Percentiles rank a stretch among this genome's conserved stretches.
These are phyloP conservation scores for Microctonus hyperodae DNA, from an alignment of 2,888 invertebrate species.

Conservation along the genomic window DNA sequence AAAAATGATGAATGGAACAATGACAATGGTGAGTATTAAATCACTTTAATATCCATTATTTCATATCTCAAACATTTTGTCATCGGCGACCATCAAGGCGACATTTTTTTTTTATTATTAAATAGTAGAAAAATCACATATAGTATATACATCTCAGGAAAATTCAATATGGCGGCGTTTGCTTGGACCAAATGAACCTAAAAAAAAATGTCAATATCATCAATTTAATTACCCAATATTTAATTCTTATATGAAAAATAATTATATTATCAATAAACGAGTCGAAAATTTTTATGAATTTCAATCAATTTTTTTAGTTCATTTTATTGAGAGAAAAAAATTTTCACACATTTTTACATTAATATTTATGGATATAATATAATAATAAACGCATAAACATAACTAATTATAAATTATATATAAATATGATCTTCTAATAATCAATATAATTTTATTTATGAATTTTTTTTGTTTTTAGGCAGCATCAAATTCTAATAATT, in stretches of 20 bases:
- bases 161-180: neutral
- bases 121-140: neutral
- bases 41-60: neutral
- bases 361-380: too few relatives aligned
- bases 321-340: too few relatives aligned
- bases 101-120: conserved; percentile 1
- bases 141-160: neutral
- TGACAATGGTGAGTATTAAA: conserved; percentile 55
- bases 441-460: neutral
- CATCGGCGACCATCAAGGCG: conserved; percentile 1
- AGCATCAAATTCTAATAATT: conserved; percentile 50
- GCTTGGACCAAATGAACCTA: neutral
- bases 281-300: too few relatives aligned
- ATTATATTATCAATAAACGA: too few relatives aligned
- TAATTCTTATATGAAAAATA: too few relatives aligned
- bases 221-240: too few relatives aligned
- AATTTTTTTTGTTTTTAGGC: conserved; percentile 45
- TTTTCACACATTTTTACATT: too few relatives aligned
- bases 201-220: neutral
- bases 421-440: neutral
- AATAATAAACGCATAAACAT: too few relatives aligned
- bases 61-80: conserved; percentile 12
- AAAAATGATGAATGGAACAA: conserved; percentile 58
- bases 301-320: too few relatives aligned
- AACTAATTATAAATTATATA: neutral